Conservation (phyloP, 35 echinoderm and acorn worm genomes). For the Apostichopus parvimensis region DNA sequence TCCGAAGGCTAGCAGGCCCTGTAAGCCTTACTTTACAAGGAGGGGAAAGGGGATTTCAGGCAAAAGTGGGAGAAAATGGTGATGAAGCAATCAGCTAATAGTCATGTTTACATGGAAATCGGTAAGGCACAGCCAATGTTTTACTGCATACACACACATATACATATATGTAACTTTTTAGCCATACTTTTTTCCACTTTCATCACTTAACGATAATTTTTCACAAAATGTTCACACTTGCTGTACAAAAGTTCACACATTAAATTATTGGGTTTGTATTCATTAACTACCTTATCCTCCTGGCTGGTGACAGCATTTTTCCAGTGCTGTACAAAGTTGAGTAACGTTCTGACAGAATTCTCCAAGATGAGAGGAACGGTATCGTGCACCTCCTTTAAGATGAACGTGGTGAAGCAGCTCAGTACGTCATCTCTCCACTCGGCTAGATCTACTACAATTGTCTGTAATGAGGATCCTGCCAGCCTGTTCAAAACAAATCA, state of each 20-base stretch:
- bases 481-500: constrained; percentile 53
- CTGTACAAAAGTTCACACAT: background rate
- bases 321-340: constrained; percentile 96
- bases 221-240: background rate
- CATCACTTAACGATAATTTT: background rate
- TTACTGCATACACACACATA: too few relatives aligned
- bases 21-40: too few relatives aligned
- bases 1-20: too few relatives aligned
- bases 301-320: constrained; percentile 81
- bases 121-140: too few relatives aligned
- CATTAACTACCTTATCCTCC: constrained; percentile 80
- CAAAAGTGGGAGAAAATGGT: too few relatives aligned
- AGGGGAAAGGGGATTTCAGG: too few relatives aligned
- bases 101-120: too few relatives aligned
- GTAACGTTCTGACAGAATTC: constrained; percentile 88
- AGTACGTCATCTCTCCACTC: constrained; percentile 96
- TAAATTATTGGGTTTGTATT: background rate
- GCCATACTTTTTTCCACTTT: background rate
- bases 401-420: constrained; percentile 85
- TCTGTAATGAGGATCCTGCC: constrained; percentile 87
- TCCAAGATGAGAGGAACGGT: constrained; percentile 95
- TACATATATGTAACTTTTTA: too few relatives aligned
- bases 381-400: constrained; percentile 86
- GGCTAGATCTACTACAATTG: constrained; percentile 84
- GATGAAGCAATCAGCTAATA: too few relatives aligned